Base-by-base conservation (phyloP, 2,797 vertebrate genomes). In the Melanotaenia pygmaea region DNA sequence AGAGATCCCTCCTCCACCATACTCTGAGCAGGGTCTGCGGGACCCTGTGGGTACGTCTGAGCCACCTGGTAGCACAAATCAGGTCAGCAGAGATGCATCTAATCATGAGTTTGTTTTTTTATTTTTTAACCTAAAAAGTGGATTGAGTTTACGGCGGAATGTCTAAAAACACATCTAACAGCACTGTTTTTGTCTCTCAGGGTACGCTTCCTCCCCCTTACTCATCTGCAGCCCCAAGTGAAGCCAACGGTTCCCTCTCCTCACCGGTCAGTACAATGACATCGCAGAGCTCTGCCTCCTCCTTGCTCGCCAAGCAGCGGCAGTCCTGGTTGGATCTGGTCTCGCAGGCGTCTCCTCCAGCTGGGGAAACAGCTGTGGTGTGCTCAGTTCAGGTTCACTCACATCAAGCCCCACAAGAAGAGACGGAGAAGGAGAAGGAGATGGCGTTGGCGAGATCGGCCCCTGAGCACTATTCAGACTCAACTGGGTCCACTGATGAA, bases 321-420 rank as follows among this genome's bases (percentile, higher is more conserved):
- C 95, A 95, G 79, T 97, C 96, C 35, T 96, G 95, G 94, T 82
- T 94, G 10, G 93, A 97, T 79, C 82, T 93, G 0, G 94, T 95
- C 47, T 93, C 93, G 16, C 95, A 93, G 72, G 92, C 93, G 0
- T 60, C 91, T n/a, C 75, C 84, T 0, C 88, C 93, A 2, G 7
- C 76, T 0, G 92, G 86, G 47, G 95, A 94, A 50, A 89, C 90
- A 0, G 88, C 91, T 2, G 64, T 93, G 64, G 89, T 94, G 2
- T 95, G 95, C 70, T 93, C 94, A 0, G 92, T 91, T 20, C 94
- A 95, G 78, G 82, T 96, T 32, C 95, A 96, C 71, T 80, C 86
- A 0, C 91, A 86, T 28, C 87, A 79, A 57, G 83, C 64, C 32
- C 64, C 70, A n/a, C 81, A 38, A 37, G 83, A 75, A 37, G 86